Percentiles rank a stretch among this genome's conserved stretches.
These are phyloP conservation scores for Psittacula echo DNA, from an alignment of 2,797 vertebrate genomes.

Conservation along the genomic window DNA sequence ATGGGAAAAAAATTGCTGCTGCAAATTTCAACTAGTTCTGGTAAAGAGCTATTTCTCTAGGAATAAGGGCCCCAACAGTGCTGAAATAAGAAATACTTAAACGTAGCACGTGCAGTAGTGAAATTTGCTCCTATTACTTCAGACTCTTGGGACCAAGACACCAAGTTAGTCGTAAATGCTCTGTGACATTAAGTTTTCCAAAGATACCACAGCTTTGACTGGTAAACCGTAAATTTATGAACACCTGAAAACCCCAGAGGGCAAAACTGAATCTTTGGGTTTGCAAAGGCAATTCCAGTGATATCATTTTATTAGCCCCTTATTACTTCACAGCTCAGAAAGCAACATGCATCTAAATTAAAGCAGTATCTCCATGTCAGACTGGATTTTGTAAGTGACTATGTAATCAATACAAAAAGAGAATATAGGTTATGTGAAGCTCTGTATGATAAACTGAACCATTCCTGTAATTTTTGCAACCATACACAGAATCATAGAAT, in stretches of 20 bases:
- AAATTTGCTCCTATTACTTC: conserved; percentile 54
- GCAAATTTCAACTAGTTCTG: not conserved
- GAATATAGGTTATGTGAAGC: not conserved
- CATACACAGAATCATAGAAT: not conserved
- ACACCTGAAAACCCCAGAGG: not conserved
- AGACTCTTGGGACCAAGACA: conserved; percentile 42
- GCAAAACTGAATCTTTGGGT: not conserved
- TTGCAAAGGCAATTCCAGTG: not conserved
- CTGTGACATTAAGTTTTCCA: conserved; percentile 51
- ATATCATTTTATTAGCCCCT: conserved; percentile 17
- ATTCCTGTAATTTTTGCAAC: not conserved
- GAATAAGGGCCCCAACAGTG: not conserved
- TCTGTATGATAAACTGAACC: not conserved
- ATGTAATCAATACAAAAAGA: not conserved
- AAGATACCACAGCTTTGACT: conserved; percentile 15
- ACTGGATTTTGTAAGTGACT: not conserved
- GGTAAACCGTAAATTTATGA: conserved; percentile 35
- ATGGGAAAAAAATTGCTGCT: not conserved
- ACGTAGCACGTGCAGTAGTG: not conserved
- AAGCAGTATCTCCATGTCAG: not conserved
- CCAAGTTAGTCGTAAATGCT: conserved; percentile 33
- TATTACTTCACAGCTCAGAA: not conserved
- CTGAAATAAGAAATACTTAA: conserved; percentile 8
- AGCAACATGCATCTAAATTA: not conserved
- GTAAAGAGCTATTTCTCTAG: conserved; percentile 5